Percentiles rank a stretch among this genome's conserved stretches.
Conservation (phyloP, 2,888 invertebrate species). For the Trissolcus brochymenae region DNA sequence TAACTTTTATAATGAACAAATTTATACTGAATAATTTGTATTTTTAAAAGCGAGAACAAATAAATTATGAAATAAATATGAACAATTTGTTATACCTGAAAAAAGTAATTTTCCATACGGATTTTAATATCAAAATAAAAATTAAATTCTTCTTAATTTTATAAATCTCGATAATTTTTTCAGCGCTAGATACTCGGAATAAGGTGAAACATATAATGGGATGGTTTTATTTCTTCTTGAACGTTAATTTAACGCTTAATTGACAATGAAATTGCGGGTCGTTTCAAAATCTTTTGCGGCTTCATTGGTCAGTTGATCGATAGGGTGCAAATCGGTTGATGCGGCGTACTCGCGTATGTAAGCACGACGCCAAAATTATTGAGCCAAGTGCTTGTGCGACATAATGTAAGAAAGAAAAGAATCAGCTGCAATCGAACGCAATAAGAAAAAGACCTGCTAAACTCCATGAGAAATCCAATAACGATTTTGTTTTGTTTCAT, state of each 20-base stretch:
- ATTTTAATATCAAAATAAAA: neutral
- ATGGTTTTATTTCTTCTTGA: neutral
- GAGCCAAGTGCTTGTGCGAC: conserved; percentile 54
- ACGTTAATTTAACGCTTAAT: conserved; percentile 28
- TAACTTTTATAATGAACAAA: no score
- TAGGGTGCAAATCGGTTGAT: conserved; percentile 52
- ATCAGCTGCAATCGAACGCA: conserved; percentile 20
- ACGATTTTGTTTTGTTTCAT: neutral
- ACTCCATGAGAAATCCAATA: neutral
- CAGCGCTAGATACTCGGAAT: neutral
- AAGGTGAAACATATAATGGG: neutral
- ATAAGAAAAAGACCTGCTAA: conserved; percentile 22
- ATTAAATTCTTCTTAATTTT: neutral
- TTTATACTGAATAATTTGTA: no score
- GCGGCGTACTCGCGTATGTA: conserved; percentile 52
- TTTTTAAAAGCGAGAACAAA: no score
- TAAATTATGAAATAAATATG: no score
- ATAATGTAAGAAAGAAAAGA: conserved; percentile 36
- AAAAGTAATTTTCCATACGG: no score
- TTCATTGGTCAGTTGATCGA: conserved; percentile 40
- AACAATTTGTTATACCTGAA: no score
- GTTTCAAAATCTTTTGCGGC: conserved; percentile 39
- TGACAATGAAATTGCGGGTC: conserved; percentile 21
- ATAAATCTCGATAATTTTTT: neutral
- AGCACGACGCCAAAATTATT: conserved; percentile 63